Base-by-base conservation (phyloP, 2,113 vertebrate species). In the Nipponia nippon region DNA sequence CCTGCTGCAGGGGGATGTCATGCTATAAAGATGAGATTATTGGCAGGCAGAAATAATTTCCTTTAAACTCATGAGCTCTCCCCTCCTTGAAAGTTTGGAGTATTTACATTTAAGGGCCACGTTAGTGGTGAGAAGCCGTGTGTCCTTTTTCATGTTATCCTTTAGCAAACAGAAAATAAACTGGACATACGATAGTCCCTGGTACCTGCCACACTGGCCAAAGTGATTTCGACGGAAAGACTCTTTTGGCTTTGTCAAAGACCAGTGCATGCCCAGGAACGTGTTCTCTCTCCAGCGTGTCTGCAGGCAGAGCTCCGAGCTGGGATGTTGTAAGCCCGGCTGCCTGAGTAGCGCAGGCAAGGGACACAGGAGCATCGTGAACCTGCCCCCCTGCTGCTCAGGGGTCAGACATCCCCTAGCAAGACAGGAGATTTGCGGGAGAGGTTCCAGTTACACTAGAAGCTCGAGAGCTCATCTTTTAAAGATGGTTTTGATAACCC, bases 31-130 rank as follows among this genome's bases (percentile, higher is more conserved):
- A 13, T 36, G 30, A 55, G 46, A 30, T 22, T 36, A 11, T n/a
- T 90, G 92, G 44, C 75, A 77, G 82, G 65, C 40, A 90, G 58
- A 92, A 94, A 70, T 81, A 66, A 81, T 81, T 83, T 44, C 72
- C 58, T 88, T 65, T 36, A 78, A 92, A 63, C 46, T 58, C 29
- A 8, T n/a, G 42, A 66, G 53, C 38, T 61, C 42, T 83, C 23
- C 14, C 8, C 8, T 71, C 42, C 21, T 50, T 40, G 29, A 75
- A 92, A 47, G 19, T 59, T 10, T 69, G 61, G 44, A 56, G 30
- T 58, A 53, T 72, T 83, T 80, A 26, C 40, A 40, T 44, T 25
- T 38, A 52, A 61, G 40, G 42, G 29, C 42, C 23, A 9, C 2
- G 7, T 66, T 29, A 40, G 52, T 27, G 34, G 25, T 55, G 50